Base-by-base conservation (phyloP, 2,113 vertebrate genomes). In the Grantiella picta region DNA sequence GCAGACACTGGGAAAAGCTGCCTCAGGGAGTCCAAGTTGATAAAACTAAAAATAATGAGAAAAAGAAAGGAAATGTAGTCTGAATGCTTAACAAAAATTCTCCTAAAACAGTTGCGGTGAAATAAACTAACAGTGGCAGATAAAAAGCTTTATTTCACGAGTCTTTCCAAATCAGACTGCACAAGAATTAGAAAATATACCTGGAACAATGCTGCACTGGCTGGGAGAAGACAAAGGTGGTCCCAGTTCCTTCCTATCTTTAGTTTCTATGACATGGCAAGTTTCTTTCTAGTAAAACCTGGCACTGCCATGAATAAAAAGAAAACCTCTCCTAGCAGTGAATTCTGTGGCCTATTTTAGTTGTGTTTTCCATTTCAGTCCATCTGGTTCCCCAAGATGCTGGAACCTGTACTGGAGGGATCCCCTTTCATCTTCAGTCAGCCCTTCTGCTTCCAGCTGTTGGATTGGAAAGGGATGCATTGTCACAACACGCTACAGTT, bases 341-440 rank as follows among this genome's bases (percentile, higher is more conserved):
- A 85, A 36, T 87, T 95, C 31, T 77, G 56, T 60, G 53, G 60
- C 57, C 78, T 91, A 29, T 73, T 72, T 93, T 44, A 77, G 28
- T 47, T 71, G 45, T 79, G 40, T 73, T 95, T 93, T 78, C 79
- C 68, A 56, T 84, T 94, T 45, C 54, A 53, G 50, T 61, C 56
- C 75, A 85, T 92, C 82, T 89, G 82, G 54, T 89, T 94, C 70
- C 28, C 63, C 95, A 83, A 38, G 50, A 95, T 84, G 61, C 57
- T 86, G 86, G 84, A 94, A 92, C 81, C 73, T 78, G 36, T 56
- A 76, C 24, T 94, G 82, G 54, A 86, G 76, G 47, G 68, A 96
- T 90, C 79, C 85, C 56, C 70, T 95, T 89, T 86, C 56, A 90
- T 80, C 47, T 87, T 92, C 90, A 82, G 38, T 82, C 86, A 95